A percentile compares a stretch with the other conserved stretches of the same genome.
Conservation (phyloP, 2,113 vertebrate species). For the Penelope pileata region DNA sequence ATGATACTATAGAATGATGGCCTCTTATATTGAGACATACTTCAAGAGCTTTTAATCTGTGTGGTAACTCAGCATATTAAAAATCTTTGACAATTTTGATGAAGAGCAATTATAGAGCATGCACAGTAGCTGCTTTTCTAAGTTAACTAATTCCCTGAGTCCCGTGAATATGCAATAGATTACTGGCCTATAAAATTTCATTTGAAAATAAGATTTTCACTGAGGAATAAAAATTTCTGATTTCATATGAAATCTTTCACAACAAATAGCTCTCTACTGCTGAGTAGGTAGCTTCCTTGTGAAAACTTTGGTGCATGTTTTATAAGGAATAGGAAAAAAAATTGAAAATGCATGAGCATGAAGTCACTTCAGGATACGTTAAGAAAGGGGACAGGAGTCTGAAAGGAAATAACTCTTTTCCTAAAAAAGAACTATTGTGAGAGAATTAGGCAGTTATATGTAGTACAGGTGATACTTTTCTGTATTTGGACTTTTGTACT, state of each 20-base stretch:
- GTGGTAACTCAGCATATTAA: slow-evolving; percentile 31
- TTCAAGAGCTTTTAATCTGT: slow-evolving; percentile 36
- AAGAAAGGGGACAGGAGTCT: neutral
- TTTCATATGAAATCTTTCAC: neutral
- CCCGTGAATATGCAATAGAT: neutral
- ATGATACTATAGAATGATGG: slow-evolving; percentile 8
- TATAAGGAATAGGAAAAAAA: neutral
- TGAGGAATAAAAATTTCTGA: neutral
- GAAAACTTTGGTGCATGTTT: neutral
- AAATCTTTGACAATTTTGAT: slow-evolving; percentile 19
- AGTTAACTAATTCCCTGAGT: neutral
- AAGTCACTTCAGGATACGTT: neutral
- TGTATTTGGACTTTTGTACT: neutral
- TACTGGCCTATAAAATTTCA: neutral
- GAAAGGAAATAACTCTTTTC: neutral
- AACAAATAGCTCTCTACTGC: neutral
- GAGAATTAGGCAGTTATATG: neutral
- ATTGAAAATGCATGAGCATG: neutral
- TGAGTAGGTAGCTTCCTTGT: neutral
- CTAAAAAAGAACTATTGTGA: neutral
- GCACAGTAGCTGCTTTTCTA: slow-evolving; percentile 15
- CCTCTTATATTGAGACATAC: neutral
- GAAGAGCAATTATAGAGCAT: slow-evolving; percentile 14
- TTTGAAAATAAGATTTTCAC: neutral
- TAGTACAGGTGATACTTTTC: neutral